Evolutionary conservation across 2,888 invertebrate genomes (phyloP).

Genomic region (Drosophila nigricruria): DNA sequence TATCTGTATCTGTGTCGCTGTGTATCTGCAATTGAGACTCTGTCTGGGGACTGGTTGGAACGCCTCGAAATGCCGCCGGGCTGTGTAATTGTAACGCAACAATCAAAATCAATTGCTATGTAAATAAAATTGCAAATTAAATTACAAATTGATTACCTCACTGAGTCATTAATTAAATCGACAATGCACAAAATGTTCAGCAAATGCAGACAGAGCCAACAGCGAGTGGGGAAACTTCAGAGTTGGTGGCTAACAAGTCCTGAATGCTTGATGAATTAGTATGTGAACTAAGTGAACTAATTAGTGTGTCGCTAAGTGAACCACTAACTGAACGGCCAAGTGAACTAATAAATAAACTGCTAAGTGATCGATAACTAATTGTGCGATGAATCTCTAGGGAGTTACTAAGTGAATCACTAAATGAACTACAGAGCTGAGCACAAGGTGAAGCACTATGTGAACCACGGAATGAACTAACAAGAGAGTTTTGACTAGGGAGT

Average conservation of each 20-base stretch:
- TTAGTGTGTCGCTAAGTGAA: slow-evolving; percentile 5
- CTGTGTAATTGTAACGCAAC: slow-evolving; percentile 76
- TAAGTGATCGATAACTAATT: background rate
- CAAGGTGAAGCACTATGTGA: background rate
- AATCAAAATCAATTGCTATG: slow-evolving; percentile 82
- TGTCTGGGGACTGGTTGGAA: slow-evolving; percentile 48
- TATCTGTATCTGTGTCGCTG: slow-evolving; percentile 16
- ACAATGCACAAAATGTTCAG: slow-evolving; percentile 32
- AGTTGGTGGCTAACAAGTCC: slow-evolving; percentile 3
- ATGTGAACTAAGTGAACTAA: slow-evolving; percentile 11
- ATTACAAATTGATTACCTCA: slow-evolving; percentile 83
- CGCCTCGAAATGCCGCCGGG: slow-evolving; percentile 63
- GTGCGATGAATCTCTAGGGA: background rate
- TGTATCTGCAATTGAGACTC: slow-evolving; percentile 30
- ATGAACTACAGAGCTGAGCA: background rate
- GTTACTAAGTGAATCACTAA: background rate
- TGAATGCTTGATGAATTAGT: slow-evolving; percentile 1
- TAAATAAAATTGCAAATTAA: slow-evolving; percentile 82
- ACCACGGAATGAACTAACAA: background rate
- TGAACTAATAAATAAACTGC: slow-evolving; percentile 8
- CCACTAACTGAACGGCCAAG: background rate
- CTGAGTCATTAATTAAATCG: slow-evolving; percentile 81
- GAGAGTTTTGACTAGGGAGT: background rate
- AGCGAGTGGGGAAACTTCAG: background rate
- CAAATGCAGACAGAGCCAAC: background rate